Conservation (phyloP, 2,113 vertebrate species). For the Parotia lawesii region DNA sequence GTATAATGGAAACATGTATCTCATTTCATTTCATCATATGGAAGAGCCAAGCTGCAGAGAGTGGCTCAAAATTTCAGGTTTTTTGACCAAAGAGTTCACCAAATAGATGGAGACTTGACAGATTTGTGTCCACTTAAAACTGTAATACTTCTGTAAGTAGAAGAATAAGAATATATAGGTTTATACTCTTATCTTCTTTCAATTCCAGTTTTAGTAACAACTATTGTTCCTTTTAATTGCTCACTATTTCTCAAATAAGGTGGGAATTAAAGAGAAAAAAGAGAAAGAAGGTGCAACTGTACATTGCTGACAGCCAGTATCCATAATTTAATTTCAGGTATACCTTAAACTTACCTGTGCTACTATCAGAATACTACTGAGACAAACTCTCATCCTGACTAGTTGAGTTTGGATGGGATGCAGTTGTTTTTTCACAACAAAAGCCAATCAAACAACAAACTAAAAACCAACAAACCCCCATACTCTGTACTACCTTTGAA, state of each 20-base stretch:
- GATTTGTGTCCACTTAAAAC: neutral
- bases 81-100: neutral
- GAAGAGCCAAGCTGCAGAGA: neutral
- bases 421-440: neutral
- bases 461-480: neutral
- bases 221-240: neutral
- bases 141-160: neutral
- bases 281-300: neutral
- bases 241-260: neutral
- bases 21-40: neutral
- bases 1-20: neutral
- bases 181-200: neutral
- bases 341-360: neutral
- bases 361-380: neutral
- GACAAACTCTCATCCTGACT: accelerated
- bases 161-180: accelerated
- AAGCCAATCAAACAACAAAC: neutral
- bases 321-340: neutral
- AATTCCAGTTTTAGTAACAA: neutral
- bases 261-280: neutral
- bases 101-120: neutral
- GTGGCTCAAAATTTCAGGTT: neutral
- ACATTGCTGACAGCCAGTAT: neutral
- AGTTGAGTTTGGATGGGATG: neutral
- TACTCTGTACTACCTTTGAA: neutral